Base-by-base conservation (phyloP, 2,113 vertebrate genomes). In the Mesoclemmys tuberculata region DNA sequence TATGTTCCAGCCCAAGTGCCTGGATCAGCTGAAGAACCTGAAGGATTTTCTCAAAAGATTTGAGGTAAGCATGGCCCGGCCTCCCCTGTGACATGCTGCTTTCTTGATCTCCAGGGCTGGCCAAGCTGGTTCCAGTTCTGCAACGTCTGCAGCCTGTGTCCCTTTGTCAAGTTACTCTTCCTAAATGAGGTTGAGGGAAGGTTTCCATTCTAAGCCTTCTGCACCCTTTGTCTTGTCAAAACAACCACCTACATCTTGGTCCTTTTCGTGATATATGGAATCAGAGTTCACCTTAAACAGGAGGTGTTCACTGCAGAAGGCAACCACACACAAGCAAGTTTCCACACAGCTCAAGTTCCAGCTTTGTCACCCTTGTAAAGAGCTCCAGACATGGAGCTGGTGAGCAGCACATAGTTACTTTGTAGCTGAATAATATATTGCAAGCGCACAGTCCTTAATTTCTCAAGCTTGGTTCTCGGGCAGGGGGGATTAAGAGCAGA, bases 1-100 rank as follows among this genome's bases (percentile, higher is more conserved):
- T 51, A 98, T 98, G 97, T 98, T 99, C 38, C 93, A 97, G 2
- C 90, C 98, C 0, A 90, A 94, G 1, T 98, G 98, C 38, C 91
- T 99, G 18, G 97, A 98, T 74, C 93, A 98, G 26, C 98, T 98
- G 90, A 98, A 98, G 79, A 99, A 98, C 94, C 97, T 99, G 52
- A 96, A 92, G 51, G 97, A 95, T 24, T 97, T 99, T 61, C 35
- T 99, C 35, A 94, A 98, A 46, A 97, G 90, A 90, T 99, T 99
- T 96, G 99, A 99, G 98, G 99, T 98, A 93, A 98, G 55, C n/a
- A 13, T 82, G 8, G 52, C 38, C 48, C 11, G 48, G 56, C 8
- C 27, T 52, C 61, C n/a, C 74, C 71, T 26, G 24, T 46, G 71
- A 44, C 71, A 44, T 75, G 41, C 71, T n/a, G 64, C 41, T 61